Evolutionary conservation across 2,797 vertebrate species (phyloP), one percentile per base, ranked within the genome.

Genomic region (Dendrocincla fuliginosa): DNA sequence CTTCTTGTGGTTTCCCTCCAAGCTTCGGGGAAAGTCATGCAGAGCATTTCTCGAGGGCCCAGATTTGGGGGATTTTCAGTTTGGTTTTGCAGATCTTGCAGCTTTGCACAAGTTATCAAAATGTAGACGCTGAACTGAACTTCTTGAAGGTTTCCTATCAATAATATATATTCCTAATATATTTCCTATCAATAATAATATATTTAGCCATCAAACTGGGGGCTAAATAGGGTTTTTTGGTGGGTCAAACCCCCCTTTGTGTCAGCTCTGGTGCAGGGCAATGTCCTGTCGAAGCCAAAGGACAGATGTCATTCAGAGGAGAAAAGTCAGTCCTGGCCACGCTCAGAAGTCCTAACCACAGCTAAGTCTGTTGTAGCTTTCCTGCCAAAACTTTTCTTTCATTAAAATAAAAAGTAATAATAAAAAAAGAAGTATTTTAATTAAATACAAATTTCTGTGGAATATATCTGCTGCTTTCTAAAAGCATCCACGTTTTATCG

Each of bases 401-500:
- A 37, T 67, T n/a, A 12, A 22, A 67, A 46, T 35, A 37, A 27
- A 25, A 11, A 44, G 39, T 30, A 53, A 33, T 28, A 6, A 33
- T 37, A 10, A 25, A 6, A 20, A 35, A 60, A 71, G 4, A 67
- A 37, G 18, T 19, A 69, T 95, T 95, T 71, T 85, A 90, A 83
- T 89, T 35, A 87, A 71, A 89, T 77, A 80, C 37, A 74, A 89
- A 47, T 89, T 91, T 92, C 69, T 77, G 64, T 61, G 87, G 84
- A 87, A 78, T 77, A 42, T 61, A 68, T 94, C 73, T 91, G 49
- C 68, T 74, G 11, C 60, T 89, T 80, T 78, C 82, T 77, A 32
- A 71, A 77, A 61, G 71, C 46, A n/a, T 77, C 87, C 46, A 5
- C 12, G 19, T 76, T 85, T 77, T 68, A 81, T 84, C 17, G 0